phyloP scores from a whole-genome alignment of 2,113 vertebrate species.

The Tamias sibiricus region DNA sequence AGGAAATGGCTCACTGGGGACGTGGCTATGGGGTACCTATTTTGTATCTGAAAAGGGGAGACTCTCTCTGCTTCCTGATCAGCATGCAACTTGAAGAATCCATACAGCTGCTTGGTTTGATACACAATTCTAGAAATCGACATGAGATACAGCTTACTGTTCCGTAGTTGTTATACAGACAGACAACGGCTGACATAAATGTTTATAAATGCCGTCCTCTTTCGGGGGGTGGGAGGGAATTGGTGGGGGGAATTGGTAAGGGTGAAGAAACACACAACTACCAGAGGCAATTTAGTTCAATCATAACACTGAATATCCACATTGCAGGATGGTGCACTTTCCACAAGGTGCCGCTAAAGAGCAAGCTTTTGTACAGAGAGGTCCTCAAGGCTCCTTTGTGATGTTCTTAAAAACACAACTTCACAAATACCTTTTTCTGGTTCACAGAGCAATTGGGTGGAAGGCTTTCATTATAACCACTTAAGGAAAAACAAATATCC shows the following conservation, averaged over 20 bases:
- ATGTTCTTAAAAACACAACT: constrained; percentile 21
- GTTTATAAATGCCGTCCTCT: background rate
- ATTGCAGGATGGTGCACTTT: background rate
- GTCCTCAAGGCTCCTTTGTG: background rate
- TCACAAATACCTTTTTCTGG: constrained; percentile 67
- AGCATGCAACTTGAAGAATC: background rate
- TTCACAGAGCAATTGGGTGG: constrained; percentile 59
- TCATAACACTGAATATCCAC: background rate
- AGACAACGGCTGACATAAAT: background rate
- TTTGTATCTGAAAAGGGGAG: too few species aligned
- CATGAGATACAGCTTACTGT: background rate
- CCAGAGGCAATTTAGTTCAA: too few species aligned
- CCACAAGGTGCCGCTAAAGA: constrained; percentile 83
- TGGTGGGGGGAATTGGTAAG: too few species aligned
- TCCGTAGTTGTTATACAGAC: background rate
- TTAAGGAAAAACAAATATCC: constrained; percentile 76
- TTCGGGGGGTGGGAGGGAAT: background rate
- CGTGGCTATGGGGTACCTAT: too few species aligned
- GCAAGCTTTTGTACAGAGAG: constrained; percentile 20
- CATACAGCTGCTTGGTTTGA: background rate
- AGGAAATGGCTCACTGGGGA: too few species aligned
- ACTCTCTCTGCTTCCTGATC: too few species aligned
- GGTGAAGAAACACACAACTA: background rate
- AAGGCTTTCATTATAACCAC: constrained; percentile 65
- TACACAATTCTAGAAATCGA: background rate